A percentile compares a stretch with the other conserved stretches of the same genome.
Conservation (phyloP, 1,140 invertebrate genomes). For the Orchestia grillus region DNA sequence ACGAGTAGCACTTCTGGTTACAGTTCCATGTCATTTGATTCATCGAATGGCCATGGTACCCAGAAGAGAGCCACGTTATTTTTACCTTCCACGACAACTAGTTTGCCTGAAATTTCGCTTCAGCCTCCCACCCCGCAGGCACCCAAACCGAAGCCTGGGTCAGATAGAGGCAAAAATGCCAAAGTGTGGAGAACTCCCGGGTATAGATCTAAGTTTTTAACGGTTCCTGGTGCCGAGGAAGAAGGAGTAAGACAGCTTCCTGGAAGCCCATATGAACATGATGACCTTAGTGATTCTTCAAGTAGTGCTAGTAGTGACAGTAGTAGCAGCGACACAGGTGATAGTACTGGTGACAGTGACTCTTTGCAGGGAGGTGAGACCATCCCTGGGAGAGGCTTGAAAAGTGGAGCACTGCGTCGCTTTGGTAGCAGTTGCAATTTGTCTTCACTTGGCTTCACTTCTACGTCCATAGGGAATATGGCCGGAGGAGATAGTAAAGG, state of each 20-base stretch:
- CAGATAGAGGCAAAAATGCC: conserved; percentile 59
- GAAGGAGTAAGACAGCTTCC: conserved; percentile 62
- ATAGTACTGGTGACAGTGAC: conserved; percentile 63
- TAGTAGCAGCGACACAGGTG: conserved; percentile 57
- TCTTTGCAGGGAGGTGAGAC: conserved; percentile 59
- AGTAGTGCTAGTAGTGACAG: conserved; percentile 61
- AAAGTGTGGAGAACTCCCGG: conserved; percentile 64
- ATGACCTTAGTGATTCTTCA: conserved; percentile 52
- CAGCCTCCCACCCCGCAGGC: conserved; percentile 66
- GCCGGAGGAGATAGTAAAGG: conserved; percentile 39
- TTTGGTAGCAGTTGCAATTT: conserved; percentile 67
- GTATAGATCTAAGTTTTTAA: conserved; percentile 65
- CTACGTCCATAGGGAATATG: neutral
- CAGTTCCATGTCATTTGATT: conserved; percentile 66
- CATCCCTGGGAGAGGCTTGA: neutral
- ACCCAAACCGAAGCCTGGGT: conserved; percentile 62
- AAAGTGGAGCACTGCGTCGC: conserved; percentile 60
- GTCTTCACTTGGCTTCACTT: conserved; percentile 61
- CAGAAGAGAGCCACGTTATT: conserved; percentile 64
- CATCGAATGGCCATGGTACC: conserved; percentile 58
- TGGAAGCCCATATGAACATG: conserved; percentile 59
- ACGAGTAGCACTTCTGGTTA: conserved; percentile 64
- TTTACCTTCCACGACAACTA: conserved; percentile 64
- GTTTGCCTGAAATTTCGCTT: conserved; percentile 66
- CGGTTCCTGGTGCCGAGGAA: conserved; percentile 65